Evolutionary conservation across 2,113 vertebrate species (phyloP).

Genomic region (Stigmatopora argus): DNA sequence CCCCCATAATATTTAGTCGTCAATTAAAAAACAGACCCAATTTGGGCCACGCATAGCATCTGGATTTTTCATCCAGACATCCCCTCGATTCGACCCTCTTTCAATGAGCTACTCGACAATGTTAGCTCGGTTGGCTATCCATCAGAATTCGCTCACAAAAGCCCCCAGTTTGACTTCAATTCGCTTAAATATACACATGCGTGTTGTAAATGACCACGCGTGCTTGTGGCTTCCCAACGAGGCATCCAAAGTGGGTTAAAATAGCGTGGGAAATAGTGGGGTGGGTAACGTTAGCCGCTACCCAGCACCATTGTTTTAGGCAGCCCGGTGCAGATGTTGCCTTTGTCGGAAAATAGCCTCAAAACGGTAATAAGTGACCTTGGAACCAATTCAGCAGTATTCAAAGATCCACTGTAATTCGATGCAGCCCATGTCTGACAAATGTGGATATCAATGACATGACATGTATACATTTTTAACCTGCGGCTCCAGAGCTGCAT

Average conservation of each 20-base stretch:
- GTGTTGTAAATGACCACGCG: not conserved
- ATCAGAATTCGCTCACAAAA: not conserved
- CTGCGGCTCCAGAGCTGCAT: no score
- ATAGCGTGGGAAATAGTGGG: no score
- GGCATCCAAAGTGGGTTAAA: not conserved
- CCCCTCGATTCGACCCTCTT: not conserved
- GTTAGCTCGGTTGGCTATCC: slow-evolving; percentile 1
- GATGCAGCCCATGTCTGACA: no score
- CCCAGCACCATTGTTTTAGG: slow-evolving; percentile 48
- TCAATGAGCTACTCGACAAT: not conserved
- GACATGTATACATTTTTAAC: no score
- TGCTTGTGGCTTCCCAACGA: not conserved
- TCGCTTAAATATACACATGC: no score
- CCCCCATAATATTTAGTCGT: not conserved
- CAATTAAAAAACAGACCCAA: not conserved
- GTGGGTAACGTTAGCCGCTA: slow-evolving; percentile 10
- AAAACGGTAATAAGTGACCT: not conserved
- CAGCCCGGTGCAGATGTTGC: slow-evolving; percentile 14
- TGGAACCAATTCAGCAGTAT: not conserved
- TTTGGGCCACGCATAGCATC: not conserved
- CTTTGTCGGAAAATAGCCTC: not conserved
- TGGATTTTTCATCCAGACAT: not conserved
- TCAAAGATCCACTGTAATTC: no score
- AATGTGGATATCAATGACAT: no score
- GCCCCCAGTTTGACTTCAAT: not conserved